Conservation (phyloP, 2,113 vertebrate genomes). For the Agapornis roseicollis region DNA sequence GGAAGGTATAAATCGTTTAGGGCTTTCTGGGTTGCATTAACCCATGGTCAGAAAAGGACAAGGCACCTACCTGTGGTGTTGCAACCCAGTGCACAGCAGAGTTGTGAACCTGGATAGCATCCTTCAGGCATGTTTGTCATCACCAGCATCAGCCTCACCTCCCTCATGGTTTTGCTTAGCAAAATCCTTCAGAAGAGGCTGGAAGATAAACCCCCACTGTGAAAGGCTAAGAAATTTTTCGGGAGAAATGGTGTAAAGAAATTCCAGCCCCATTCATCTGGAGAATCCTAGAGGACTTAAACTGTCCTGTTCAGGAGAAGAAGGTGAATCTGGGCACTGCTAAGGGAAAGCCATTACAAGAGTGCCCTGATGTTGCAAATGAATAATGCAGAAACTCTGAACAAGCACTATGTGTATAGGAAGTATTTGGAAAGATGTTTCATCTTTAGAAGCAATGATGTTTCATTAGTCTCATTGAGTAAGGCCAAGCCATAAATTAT, state of each 20-base stretch:
- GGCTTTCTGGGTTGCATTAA: accelerated
- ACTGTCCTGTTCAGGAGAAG: neutral
- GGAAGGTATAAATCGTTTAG: neutral
- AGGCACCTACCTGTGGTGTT: neutral
- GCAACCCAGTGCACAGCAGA: accelerated
- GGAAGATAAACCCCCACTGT: neutral
- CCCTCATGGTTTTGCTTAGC: neutral
- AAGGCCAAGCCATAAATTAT: conserved; percentile 20
- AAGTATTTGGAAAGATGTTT: neutral
- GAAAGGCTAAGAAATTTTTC: neutral
- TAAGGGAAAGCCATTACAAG: neutral
- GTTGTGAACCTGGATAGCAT: neutral
- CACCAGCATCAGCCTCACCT: neutral
- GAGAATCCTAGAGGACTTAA: neutral
- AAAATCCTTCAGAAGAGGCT: neutral
- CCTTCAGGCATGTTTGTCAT: neutral
- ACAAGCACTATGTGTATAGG: neutral
- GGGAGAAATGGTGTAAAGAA: neutral
- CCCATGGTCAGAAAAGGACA: neutral
- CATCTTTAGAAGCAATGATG: conserved; percentile 16
- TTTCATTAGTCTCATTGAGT: conserved; percentile 31
- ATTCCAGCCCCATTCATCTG: neutral
- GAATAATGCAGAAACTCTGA: conserved; percentile 22
- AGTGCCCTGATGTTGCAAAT: neutral
- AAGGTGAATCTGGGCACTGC: neutral